phyloP scores from a whole-genome alignment of 2,113 vertebrate genomes.

The Pleuronectes platessa region DNA sequence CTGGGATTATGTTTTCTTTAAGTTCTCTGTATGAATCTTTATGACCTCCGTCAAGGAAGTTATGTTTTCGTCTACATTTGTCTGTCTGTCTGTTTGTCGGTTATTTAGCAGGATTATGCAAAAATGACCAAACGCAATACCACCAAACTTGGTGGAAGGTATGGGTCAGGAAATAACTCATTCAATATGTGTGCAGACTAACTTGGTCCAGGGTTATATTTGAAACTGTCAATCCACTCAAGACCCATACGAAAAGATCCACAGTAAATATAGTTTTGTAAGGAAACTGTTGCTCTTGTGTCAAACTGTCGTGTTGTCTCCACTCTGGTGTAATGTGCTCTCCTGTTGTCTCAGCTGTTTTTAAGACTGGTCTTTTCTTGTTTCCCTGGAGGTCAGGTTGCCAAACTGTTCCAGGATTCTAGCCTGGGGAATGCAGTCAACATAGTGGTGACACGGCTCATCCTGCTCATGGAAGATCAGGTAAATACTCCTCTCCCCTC shows the following conservation, averaged over 20 bases:
- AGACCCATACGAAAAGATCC: too few relatives aligned
- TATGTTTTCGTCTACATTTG: background rate
- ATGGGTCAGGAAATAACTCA: too few relatives aligned
- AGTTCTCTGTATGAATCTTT: background rate
- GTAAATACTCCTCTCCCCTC: constrained; percentile 71
- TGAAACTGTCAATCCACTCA: too few relatives aligned
- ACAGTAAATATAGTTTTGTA: too few relatives aligned
- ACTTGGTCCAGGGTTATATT: too few relatives aligned
- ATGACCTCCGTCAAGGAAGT: background rate
- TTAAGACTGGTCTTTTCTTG: constrained; percentile 99
- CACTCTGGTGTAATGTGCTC: background rate
- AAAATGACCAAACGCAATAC: too few relatives aligned
- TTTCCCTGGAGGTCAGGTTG: constrained; percentile 99
- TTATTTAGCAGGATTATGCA: too few relatives aligned
- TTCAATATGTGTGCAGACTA: too few relatives aligned
- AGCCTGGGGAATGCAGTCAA: constrained; percentile 99
- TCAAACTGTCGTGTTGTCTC: constrained; percentile 4
- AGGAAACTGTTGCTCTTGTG: background rate
- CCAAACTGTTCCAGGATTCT: constrained; percentile 99
- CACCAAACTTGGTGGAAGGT: too few relatives aligned
- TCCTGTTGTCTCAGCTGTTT: constrained; percentile 73
- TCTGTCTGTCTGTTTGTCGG: too few relatives aligned
- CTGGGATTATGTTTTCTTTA: background rate
- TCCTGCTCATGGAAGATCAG: constrained; percentile 98
- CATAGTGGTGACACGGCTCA: constrained; percentile 95